Conservation (phyloP, 2,888 invertebrate genomes). For the Lysandra coridon region DNA sequence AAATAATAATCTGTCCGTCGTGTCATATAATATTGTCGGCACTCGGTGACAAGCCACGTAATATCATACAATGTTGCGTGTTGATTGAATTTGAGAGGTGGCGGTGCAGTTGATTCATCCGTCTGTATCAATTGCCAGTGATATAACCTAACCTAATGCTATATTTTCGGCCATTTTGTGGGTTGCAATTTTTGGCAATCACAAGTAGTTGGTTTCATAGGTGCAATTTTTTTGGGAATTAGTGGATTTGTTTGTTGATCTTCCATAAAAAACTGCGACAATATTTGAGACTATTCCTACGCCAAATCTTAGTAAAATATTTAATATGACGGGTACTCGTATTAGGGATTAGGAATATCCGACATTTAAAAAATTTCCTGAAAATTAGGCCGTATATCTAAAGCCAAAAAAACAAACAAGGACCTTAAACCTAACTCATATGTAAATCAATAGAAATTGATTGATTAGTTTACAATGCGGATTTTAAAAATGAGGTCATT, state of each 20-base stretch:
- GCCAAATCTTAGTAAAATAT: no score
- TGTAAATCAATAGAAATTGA: no score
- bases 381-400: no score
- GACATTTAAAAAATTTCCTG: no score
- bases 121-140: background rate
- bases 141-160: background rate
- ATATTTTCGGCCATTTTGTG: constrained; percentile 10
- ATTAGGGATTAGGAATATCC: no score
- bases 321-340: no score
- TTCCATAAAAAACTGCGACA: no score
- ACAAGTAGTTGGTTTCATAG: background rate
- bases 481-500: constrained; percentile 21
- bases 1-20: constrained; percentile 4
- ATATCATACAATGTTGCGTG: constrained; percentile 23
- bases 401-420: no score
- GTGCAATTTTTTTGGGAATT: no score
- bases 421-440: no score
- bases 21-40: constrained; percentile 2
- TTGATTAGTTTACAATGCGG: background rate
- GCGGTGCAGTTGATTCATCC: background rate
- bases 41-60: constrained; percentile 6
- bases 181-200: background rate
- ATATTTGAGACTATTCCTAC: no score
- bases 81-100: constrained; percentile 21
- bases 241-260: no score